Evolutionary conservation across 2,797 vertebrate genomes (phyloP).

Genomic region (Coccyzus lansbergi): DNA sequence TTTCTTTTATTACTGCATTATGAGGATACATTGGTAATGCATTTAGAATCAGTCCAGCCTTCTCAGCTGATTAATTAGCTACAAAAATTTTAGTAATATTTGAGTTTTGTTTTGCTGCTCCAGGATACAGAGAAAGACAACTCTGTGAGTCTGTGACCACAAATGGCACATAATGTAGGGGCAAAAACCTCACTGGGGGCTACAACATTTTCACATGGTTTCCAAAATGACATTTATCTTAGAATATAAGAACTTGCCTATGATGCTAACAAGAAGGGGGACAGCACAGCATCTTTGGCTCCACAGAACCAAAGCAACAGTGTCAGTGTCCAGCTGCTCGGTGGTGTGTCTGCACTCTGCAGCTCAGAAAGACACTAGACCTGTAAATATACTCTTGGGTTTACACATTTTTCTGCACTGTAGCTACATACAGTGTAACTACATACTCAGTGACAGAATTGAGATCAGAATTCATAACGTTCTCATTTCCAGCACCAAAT

Average conservation of each 20-base stretch:
- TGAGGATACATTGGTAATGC: neutral
- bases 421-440: no score
- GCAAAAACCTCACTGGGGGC: neutral
- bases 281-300: neutral
- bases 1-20: neutral
- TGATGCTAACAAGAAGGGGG: neutral
- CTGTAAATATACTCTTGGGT: accelerated
- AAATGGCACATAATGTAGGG: neutral
- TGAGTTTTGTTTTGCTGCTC: neutral
- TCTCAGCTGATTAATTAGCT: neutral
- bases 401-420: neutral
- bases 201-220: neutral
- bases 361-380: neutral
- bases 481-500: neutral
- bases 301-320: neutral
- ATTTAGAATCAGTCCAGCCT: neutral
- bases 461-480: neutral
- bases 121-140: neutral
- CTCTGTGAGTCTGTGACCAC: neutral
- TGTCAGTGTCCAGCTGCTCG: neutral
- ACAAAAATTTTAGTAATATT: neutral
- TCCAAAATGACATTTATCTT: neutral
- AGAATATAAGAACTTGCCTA: neutral
- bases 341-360: neutral
- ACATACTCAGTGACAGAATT: neutral